phyloP scores from a whole-genome alignment of 2,888 invertebrate species.

The Scaptomyza reducta region DNA sequence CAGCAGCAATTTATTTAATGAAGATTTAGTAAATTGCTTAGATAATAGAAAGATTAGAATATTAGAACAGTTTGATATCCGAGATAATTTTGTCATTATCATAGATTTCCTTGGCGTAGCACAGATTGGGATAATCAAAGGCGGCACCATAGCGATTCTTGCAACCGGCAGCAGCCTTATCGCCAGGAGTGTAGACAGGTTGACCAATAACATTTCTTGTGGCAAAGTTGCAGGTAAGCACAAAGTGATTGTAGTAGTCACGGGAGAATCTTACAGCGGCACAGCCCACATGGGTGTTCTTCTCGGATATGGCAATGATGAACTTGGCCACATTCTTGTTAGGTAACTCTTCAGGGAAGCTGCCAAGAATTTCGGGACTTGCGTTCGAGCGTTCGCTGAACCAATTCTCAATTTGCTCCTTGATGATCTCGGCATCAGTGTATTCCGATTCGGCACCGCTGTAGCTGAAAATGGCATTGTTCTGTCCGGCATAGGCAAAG shows the following conservation, averaged over 20 bases:
- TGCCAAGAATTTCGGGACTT: slow-evolving; percentile 48
- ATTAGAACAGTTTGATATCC: slow-evolving; percentile 22
- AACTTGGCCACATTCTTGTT: slow-evolving; percentile 53
- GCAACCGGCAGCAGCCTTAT: slow-evolving; percentile 46
- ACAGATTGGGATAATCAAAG: slow-evolving; percentile 58
- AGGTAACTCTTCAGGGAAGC: slow-evolving; percentile 58
- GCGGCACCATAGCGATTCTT: slow-evolving; percentile 66
- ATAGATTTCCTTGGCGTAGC: slow-evolving; percentile 47
- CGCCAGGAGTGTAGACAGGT: slow-evolving; percentile 60
- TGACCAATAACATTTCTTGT: slow-evolving; percentile 55
- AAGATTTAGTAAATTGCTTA: neutral
- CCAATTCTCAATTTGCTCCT: slow-evolving; percentile 70
- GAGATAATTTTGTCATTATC: slow-evolving; percentile 41
- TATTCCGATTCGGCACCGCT: slow-evolving; percentile 63
- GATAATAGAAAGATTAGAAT: neutral
- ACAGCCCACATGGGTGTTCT: slow-evolving; percentile 59
- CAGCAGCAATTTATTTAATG: slow-evolving; percentile 25
- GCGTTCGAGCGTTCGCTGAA: slow-evolving; percentile 49
- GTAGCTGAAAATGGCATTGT: slow-evolving; percentile 64
- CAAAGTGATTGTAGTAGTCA: slow-evolving; percentile 56
- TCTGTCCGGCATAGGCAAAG: slow-evolving; percentile 66
- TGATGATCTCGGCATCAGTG: slow-evolving; percentile 63
- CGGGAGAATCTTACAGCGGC: slow-evolving; percentile 48
- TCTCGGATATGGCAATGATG: slow-evolving; percentile 59
- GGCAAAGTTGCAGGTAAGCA: slow-evolving; percentile 67